Evolutionary conservation across 2,888 invertebrate species (phyloP), one percentile per base, ranked within the genome.

Genomic region (Latrodectus elegans): DNA sequence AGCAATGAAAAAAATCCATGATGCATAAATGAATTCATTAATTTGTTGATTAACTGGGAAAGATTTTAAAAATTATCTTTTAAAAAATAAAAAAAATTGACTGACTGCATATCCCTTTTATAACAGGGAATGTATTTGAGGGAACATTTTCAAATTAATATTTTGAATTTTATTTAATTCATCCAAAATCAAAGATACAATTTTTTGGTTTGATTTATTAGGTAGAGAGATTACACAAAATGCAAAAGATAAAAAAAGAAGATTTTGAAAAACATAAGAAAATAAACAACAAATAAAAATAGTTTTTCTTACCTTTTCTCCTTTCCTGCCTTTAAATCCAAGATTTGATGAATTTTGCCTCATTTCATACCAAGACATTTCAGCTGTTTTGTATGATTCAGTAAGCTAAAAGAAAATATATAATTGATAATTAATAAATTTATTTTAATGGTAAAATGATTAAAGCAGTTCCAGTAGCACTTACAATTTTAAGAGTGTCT

Each of bases 241-340:
- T 38, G 38, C 4, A 38, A 38, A 38, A 22, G 22, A 22, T 22
- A 22, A 22, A 38, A 38, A 6, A 6, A 38, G 38, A 38, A 38
- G 38, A 3, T 38, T 38, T 6, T 38, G 6, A 38, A 38, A 38
- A 38, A 6, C 4, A 4, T 38, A 38, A 38, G 38, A 38, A 38
- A 38, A 38, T 38, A 38, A 38, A 6, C 38, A 38, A 38, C 38
- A 38, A 38, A 38, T 38, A 38, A 6, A 38, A 38, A 38, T 6
- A 4, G 4, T 4, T 6, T 38, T 38, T 52, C 51, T 64, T 22
- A 88, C 88, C 91, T 93, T 90, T 90, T 78, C 90, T 73, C 87
- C 90, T 90, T 78, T 91, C 77, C 89, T 82, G 11, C 89, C 88
- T 86, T 89, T 89, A 38, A 75, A 73, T 22, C 88, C 85, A 15